phyloP scores from a whole-genome alignment of 2,797 vertebrate genomes.

The Perodicticus potto region DNA sequence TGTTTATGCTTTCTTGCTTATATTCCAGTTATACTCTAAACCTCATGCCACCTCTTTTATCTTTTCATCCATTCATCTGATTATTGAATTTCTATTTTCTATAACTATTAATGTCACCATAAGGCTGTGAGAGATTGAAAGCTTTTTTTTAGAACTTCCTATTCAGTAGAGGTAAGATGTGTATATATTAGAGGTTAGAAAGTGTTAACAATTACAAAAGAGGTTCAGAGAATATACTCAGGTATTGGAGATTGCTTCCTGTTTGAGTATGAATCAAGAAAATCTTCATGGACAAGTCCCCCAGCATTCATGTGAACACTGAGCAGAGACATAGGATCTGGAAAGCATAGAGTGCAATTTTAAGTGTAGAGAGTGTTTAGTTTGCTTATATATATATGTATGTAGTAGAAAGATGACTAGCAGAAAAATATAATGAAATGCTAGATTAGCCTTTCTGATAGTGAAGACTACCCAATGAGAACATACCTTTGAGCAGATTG shows the following conservation, averaged over 20 bases:
- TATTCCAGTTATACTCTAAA: neutral
- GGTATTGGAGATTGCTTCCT: slow-evolving; percentile 27
- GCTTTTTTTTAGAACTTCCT: neutral
- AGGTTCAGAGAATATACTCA: slow-evolving; percentile 5
- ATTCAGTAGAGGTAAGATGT: neutral
- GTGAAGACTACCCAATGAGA: neutral
- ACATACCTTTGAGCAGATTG: neutral
- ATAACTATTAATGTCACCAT: neutral
- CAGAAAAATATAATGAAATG: neutral
- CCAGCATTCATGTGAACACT: neutral
- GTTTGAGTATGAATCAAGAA: neutral
- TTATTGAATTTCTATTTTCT: neutral
- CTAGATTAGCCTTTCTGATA: neutral
- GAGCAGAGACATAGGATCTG: neutral
- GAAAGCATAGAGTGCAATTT: neutral
- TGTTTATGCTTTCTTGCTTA: slow-evolving; percentile 2
- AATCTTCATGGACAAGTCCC: neutral
- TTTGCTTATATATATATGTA: neutral
- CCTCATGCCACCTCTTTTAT: neutral
- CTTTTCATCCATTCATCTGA: neutral
- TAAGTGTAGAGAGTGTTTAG: neutral
- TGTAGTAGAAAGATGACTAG: neutral
- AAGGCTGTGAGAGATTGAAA: neutral
- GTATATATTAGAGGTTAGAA: neutral
- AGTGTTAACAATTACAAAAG: slow-evolving; percentile 21